Base-by-base conservation (phyloP, 2,797 vertebrate genomes). In the Glyptemys insculpta region DNA sequence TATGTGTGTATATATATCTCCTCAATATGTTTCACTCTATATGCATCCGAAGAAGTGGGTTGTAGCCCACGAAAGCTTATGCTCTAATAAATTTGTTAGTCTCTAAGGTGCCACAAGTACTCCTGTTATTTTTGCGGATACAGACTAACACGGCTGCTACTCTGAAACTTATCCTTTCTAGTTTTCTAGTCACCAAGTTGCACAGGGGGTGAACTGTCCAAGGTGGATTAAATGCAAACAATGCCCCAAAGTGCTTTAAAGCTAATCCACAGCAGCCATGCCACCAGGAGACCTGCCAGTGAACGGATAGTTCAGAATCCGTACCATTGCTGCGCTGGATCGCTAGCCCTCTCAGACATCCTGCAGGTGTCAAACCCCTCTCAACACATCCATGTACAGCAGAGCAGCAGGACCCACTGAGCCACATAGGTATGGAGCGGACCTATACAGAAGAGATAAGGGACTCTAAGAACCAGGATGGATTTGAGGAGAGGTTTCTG, bases 241-340 rank as follows among this genome's bases (percentile, higher is more conserved):
- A 54, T 15, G 5, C 2, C 3, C 37, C 59, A 19, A 34, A 78
- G 59, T 12, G 52, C 59, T 79, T 18, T 72, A 44, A 79, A 82
- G 57, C 25, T n/a, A 15, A 21, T 54, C 34, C 31, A 53, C 65
- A 62, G 25, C 15, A 54, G 8, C 6, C 47, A 57, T 41, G 5
- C 57, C 1, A 6, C 3, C 0, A 89, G 23, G 10, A 79, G 78
- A 76, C 16, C 10, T 25, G 68, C 4, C 88, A 81, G 57, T 0
- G 1, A 21, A 11, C 12, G 21, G n/a, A 9, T 14, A 3, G 5
- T 62, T 44, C 79, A 49, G 8, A 37, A 62, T 41, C 18, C 90
- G 95, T 96, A 95, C 93, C 86, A 0, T 41, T 88, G 89, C 4
- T 1, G 57, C 4, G 83, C 9, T 76, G 44, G 12, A n/a, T 12